Percentiles rank a stretch among this genome's conserved stretches.
phyloP scores from a whole-genome alignment of 1,140 invertebrate genomes.

The Drosophila erecta region DNA sequence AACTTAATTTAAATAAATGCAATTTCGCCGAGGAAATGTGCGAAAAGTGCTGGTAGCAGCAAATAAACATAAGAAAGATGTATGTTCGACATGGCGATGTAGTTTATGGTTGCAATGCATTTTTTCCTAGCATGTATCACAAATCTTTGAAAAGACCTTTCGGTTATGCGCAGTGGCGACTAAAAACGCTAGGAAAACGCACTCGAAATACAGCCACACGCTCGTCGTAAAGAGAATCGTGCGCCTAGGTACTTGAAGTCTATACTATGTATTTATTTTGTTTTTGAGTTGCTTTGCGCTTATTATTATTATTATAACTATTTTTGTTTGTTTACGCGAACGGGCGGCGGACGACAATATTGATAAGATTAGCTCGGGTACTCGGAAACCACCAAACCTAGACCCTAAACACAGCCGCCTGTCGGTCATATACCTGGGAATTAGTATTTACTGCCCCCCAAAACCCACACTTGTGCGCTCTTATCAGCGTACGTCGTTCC shows the following conservation, averaged over 20 bases:
- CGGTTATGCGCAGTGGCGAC: slow-evolving; percentile 10
- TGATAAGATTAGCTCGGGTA: slow-evolving; percentile 59
- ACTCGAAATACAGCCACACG: slow-evolving; percentile 29
- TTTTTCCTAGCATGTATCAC: not conserved
- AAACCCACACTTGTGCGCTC: slow-evolving; percentile 9
- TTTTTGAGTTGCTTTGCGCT: slow-evolving; percentile 41
- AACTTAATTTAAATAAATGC: slow-evolving; percentile 57
- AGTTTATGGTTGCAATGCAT: slow-evolving; percentile 1
- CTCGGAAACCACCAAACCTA: slow-evolving; percentile 32
- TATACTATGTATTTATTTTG: slow-evolving; percentile 31
- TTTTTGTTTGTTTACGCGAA: slow-evolving; percentile 74
- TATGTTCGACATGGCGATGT: slow-evolving; percentile 31
- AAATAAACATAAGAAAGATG: slow-evolving; percentile 21
- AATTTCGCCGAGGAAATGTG: slow-evolving; percentile 21
- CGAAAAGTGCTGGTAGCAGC: slow-evolving; percentile 31
- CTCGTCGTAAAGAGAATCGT: slow-evolving; percentile 39
- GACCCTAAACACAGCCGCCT: slow-evolving; percentile 18
- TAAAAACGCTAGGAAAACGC: slow-evolving; percentile 11
- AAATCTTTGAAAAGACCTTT: slow-evolving; percentile 1
- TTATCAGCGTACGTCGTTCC: slow-evolving; percentile 38
- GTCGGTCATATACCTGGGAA: slow-evolving; percentile 57
- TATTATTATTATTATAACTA: slow-evolving; percentile 61
- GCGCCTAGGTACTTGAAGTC: slow-evolving; percentile 5
- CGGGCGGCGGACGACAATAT: slow-evolving; percentile 45
- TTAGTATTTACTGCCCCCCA: slow-evolving; percentile 44